phyloP scores from a whole-genome alignment of 64 coral and sea anemone genomes.

The Pocillopora verrucosa region DNA sequence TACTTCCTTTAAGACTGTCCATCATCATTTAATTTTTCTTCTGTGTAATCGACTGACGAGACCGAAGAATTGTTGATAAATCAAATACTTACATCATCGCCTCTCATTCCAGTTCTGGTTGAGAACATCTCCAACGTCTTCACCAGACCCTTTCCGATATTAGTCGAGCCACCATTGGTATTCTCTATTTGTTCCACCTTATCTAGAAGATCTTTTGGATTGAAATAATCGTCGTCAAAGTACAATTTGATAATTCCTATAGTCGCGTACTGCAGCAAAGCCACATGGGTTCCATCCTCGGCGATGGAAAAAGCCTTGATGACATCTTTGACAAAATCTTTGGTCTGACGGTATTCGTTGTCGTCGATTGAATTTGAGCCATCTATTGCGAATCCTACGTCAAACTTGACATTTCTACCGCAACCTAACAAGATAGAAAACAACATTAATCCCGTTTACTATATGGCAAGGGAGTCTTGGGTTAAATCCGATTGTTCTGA shows the following conservation, averaged over 20 bases:
- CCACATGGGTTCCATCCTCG: constrained; percentile 42
- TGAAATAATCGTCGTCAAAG: constrained; percentile 30
- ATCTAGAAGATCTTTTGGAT: constrained; percentile 15
- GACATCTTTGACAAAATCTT: constrained; percentile 77
- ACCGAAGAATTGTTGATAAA: too few species aligned
- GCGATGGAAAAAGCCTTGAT: constrained; percentile 65
- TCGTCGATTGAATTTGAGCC: constrained; percentile 73
- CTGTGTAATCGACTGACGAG: too few species aligned
- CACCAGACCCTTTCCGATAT: constrained; percentile 38
- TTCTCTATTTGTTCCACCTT: constrained; percentile 45
- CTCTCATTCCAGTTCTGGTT: background rate
- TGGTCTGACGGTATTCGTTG: constrained; percentile 70
- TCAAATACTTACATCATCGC: background rate
- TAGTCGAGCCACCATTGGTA: background rate
- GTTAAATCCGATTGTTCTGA: too few species aligned
- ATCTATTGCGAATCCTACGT: constrained; percentile 79
- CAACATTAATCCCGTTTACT: background rate
- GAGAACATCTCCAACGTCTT: constrained; percentile 25
- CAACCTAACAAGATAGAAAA: constrained; percentile 52
- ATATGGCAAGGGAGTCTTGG: too few species aligned
- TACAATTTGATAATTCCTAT: constrained; percentile 15
- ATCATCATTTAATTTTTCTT: too few species aligned
- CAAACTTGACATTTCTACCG: constrained; percentile 37
- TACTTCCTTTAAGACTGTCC: too few species aligned
- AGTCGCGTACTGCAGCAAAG: constrained; percentile 51